Evolutionary conservation across 2,888 invertebrate species (phyloP).

Genomic region (Rosalia funebris): DNA sequence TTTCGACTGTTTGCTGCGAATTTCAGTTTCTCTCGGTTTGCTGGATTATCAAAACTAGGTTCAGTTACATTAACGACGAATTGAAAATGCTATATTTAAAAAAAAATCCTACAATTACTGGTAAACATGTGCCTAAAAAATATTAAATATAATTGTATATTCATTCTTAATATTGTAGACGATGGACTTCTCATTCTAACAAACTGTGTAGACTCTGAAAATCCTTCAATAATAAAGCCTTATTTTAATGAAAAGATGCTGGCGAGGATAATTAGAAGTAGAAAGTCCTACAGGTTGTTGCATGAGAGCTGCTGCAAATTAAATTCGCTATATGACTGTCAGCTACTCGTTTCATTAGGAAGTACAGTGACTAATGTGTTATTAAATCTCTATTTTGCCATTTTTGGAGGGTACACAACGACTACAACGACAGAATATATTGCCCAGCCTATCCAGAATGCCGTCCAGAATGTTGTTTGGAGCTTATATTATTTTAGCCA

Average conservation of each 20-base stretch:
- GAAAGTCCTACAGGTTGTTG: neutral
- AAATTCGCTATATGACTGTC: neutral
- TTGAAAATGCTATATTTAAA: neutral
- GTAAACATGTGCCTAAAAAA: neutral
- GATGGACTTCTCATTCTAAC: no score
- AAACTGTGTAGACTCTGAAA: no score
- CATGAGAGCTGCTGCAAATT: neutral
- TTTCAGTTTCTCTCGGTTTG: constrained; percentile 9
- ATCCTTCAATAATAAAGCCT: neutral
- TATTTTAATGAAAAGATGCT: neutral
- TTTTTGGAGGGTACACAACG: constrained; percentile 4
- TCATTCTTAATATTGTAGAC: no score
- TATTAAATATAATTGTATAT: neutral
- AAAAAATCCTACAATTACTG: neutral
- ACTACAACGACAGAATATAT: neutral
- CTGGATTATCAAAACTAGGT: constrained; percentile 1
- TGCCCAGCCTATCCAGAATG: neutral
- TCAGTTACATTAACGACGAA: neutral
- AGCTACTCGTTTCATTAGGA: neutral
- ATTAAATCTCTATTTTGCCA: constrained; percentile 8
- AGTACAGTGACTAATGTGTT: neutral
- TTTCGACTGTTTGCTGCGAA: constrained; percentile 11
- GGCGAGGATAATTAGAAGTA: neutral
- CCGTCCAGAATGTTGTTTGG: neutral
- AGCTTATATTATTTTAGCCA: constrained; percentile 1